Percentiles rank a stretch among this genome's conserved stretches.
These are phyloP conservation scores for Pseudorhiza aurosa DNA, from an alignment of 30 jellyfish, hydroid and myxozoan genomes.

Conservation along the genomic window DNA sequence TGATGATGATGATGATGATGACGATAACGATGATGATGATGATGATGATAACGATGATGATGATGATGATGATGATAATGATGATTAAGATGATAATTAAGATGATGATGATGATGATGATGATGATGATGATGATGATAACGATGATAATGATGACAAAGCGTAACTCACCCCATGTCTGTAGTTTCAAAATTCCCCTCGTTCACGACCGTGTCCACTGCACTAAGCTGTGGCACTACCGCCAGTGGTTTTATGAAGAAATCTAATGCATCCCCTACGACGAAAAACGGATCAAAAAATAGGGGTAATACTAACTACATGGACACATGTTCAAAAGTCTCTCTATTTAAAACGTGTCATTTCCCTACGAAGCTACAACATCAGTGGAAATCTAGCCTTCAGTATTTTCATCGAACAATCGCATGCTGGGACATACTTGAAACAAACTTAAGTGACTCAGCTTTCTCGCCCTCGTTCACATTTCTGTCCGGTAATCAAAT, in stretches of 20 bases:
- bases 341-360: too few species aligned
- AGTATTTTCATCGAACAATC: too few species aligned
- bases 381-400: too few species aligned
- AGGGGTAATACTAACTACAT: too few species aligned
- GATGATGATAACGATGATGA: background rate
- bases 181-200: background rate
- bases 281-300: background rate
- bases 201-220: background rate
- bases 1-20: background rate
- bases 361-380: too few species aligned
- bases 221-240: background rate
- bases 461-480: too few species aligned
- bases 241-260: conserved; percentile 5
- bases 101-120: background rate
- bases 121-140: background rate
- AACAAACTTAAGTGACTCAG: too few species aligned
- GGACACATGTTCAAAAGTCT: too few species aligned
- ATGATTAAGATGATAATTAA: background rate
- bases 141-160: background rate
- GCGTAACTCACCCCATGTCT: background rate
- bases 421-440: too few species aligned
- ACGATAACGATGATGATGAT: background rate
- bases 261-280: conserved; percentile 60
- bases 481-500: too few species aligned
- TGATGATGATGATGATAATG: background rate